Conservation (phyloP, 2,888 invertebrate genomes). For the Rotaria socialis region DNA sequence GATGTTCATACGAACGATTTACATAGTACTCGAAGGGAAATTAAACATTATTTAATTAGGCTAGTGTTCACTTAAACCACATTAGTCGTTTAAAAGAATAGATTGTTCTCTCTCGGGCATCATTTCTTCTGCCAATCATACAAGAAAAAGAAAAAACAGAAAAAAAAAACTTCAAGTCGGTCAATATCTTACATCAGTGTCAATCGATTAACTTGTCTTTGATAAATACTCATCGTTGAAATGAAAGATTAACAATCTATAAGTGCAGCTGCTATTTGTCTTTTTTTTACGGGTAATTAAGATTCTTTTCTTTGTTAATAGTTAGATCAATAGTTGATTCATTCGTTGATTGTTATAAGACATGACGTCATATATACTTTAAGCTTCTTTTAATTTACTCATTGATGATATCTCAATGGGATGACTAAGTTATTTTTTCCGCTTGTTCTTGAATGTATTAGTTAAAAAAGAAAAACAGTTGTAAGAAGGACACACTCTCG, state of each 20-base stretch:
- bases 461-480: background rate
- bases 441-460: background rate
- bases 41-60: background rate
- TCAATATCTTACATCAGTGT: no score
- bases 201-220: background rate
- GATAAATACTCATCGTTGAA: background rate
- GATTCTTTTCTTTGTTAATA: background rate
- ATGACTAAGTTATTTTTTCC: background rate
- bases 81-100: background rate
- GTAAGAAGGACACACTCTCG: background rate
- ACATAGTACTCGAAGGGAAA: background rate
- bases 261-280: background rate
- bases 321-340: background rate
- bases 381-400: background rate
- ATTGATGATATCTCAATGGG: background rate
- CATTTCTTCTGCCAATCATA: background rate
- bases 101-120: background rate
- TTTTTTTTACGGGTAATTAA: background rate
- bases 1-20: background rate
- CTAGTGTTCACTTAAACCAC: background rate
- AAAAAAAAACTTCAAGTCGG: background rate
- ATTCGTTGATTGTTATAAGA: background rate
- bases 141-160: no score
- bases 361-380: background rate
- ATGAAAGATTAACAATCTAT: background rate